Conservation (phyloP, 2,113 vertebrate genomes). For the Entelurus aequoreus region DNA sequence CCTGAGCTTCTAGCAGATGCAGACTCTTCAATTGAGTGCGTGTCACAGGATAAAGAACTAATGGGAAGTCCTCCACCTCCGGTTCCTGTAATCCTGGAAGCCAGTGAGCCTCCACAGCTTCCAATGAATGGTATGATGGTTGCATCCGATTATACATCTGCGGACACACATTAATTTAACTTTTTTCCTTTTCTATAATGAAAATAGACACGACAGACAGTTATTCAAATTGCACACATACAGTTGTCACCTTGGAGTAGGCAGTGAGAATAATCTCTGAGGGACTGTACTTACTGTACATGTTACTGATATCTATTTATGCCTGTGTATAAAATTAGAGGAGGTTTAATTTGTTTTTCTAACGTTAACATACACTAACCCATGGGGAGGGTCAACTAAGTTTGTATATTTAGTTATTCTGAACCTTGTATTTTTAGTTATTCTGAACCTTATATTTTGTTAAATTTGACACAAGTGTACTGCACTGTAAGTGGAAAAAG, state of each 20-base stretch:
- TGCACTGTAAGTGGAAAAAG: too few relatives aligned
- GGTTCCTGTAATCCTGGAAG: slow-evolving; percentile 29
- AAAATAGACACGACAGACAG: slow-evolving; percentile 39
- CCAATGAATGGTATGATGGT: slow-evolving; percentile 52
- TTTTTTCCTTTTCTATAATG: slow-evolving; percentile 38
- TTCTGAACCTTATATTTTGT: neutral
- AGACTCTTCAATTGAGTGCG: slow-evolving; percentile 5
- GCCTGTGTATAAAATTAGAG: slow-evolving; percentile 6
- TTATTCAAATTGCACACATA: slow-evolving; percentile 39
- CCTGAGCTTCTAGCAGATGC: slow-evolving; percentile 17
- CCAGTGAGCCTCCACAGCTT: slow-evolving; percentile 23
- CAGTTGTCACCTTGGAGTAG: slow-evolving; percentile 36
- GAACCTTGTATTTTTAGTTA: slow-evolving; percentile 5
- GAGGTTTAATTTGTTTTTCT: slow-evolving; percentile 6
- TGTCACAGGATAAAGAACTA: slow-evolving; percentile 18
- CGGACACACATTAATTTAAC: slow-evolving; percentile 32
- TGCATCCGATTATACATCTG: slow-evolving; percentile 20
- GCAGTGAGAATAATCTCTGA: slow-evolving; percentile 15
- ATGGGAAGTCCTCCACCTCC: slow-evolving; percentile 7
- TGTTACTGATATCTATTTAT: slow-evolving; percentile 15
- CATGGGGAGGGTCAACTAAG: neutral
- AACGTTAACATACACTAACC: slow-evolving; percentile 11
- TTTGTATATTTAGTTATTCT: slow-evolving; percentile 27
- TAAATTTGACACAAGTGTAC: neutral
- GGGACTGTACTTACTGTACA: slow-evolving; percentile 8